These are phyloP conservation scores for Thyatira batis DNA, from an alignment of 2,888 invertebrate genomes.

Conservation along the genomic window DNA sequence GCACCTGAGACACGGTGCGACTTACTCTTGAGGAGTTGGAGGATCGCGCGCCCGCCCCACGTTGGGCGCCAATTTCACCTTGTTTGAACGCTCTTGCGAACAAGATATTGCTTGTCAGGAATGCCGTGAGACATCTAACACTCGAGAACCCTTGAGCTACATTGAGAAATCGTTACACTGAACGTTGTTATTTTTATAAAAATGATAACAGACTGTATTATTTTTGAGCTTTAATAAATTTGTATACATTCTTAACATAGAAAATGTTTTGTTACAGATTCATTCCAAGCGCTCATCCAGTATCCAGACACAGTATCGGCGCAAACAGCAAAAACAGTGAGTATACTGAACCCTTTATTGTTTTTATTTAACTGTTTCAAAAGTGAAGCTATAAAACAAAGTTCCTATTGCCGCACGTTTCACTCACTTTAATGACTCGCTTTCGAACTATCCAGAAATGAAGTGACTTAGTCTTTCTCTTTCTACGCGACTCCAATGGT, in stretches of 20 bases:
- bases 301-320: slow-evolving; percentile 98
- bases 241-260: slow-evolving; percentile 23
- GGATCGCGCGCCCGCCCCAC: slow-evolving; percentile 44
- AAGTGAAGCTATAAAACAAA: slow-evolving; percentile 75
- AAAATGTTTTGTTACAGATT: slow-evolving; percentile 84
- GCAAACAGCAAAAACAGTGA: slow-evolving; percentile 97
- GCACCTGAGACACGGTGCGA: slow-evolving; percentile 63
- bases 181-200: slow-evolving; percentile 22
- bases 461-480: slow-evolving; percentile 50
- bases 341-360: slow-evolving; percentile 71
- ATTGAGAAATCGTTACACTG: slow-evolving; percentile 33
- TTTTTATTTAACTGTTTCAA: slow-evolving; percentile 74
- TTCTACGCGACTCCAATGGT: slow-evolving; percentile 44
- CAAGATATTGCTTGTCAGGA: slow-evolving; percentile 59
- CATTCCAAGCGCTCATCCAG: slow-evolving; percentile 99
- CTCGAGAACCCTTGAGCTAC: slow-evolving; percentile 40
- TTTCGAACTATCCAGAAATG: slow-evolving; percentile 69
- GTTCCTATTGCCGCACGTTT: slow-evolving; percentile 73
- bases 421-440: slow-evolving; percentile 74
- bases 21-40: slow-evolving; percentile 51
- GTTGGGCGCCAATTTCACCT: slow-evolving; percentile 64
- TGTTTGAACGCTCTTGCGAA: slow-evolving; percentile 55
- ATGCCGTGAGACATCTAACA: slow-evolving; percentile 47
- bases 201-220: slow-evolving; percentile 11
- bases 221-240: slow-evolving; percentile 6